Evolutionary conservation across 2,113 vertebrate genomes (phyloP), one percentile per base, ranked within the genome.

Genomic region (Sander lucioperca): DNA sequence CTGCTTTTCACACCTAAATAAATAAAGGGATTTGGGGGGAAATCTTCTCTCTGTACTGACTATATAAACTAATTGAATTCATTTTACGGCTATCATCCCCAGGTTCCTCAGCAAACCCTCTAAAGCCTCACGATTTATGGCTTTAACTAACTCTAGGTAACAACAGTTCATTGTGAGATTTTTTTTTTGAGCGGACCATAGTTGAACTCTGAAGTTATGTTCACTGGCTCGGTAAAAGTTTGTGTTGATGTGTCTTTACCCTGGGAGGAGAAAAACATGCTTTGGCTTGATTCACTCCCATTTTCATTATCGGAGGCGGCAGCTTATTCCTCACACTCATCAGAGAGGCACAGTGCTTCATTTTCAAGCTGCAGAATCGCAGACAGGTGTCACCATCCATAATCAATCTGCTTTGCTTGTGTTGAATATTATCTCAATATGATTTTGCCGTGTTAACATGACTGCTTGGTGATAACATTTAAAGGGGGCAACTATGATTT

Each of bases 21-120:
- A 86, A 84, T 88, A 83, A 84, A 86, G 14, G n/a, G 77, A 67
- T 87, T 87, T 82, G 56, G 61, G 68, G 57, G 70, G 51, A 85
- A 76, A 51, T 71, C 75, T 81, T 71, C 50, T 50, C 65, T 79
- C 67, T 71, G 50, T 50, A 77, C 59, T 45, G 71, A 82, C 75
- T 61, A 68, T 70, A 86, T 48, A 70, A 86, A 63, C 62, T 79
- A 68, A 90, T 83, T 85, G 88, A 87, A 87, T 90, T 77, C 86
- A 77, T 82, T 90, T 87, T 77, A 63, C 59, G 12, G 67, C 74
- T 64, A 57, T 86, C 51, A 58, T 75, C 51, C 62, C 61, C 23
- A 7, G 36, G 62, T 70, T 59, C 65, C 58, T 67, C 64, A 12
- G 56, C 51, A 82, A 83, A 67, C 75, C 19, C 25, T 43, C 21